These are phyloP conservation scores for Orthonyx spaldingii DNA, from an alignment of 2,113 vertebrate species.

Conservation along the genomic window DNA sequence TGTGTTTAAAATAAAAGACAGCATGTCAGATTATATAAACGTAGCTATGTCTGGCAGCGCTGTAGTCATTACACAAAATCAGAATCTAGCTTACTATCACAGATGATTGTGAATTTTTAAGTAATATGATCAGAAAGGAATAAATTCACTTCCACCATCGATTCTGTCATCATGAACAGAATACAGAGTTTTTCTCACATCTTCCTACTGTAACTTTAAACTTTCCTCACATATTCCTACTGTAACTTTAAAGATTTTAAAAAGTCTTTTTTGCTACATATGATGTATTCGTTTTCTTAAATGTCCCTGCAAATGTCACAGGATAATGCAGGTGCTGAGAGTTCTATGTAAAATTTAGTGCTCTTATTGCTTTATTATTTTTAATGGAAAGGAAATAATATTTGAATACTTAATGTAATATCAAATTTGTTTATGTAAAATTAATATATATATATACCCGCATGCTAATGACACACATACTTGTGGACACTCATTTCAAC, in stretches of 20 bases:
- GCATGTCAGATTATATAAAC: background rate
- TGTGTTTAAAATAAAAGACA: conserved; percentile 12
- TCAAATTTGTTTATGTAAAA: background rate
- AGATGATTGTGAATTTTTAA: conserved; percentile 7
- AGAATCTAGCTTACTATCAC: background rate
- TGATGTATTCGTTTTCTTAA: background rate
- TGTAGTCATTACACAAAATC: background rate
- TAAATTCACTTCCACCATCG: background rate
- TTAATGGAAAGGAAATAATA: background rate
- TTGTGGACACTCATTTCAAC: background rate
- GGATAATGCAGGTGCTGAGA: background rate
- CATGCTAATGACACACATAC: background rate
- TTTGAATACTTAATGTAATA: background rate
- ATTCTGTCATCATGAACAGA: background rate
- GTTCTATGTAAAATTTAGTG: background rate
- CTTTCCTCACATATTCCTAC: background rate
- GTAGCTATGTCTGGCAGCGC: background rate
- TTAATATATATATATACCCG: background rate
- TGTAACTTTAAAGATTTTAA: background rate
- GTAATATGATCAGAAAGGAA: background rate
- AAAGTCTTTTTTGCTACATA: background rate
- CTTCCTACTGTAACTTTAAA: background rate
- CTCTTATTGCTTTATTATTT: background rate
- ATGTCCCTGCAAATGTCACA: conserved; percentile 1
- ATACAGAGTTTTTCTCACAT: background rate